A percentile compares a stretch with the other conserved stretches of the same genome.
These are phyloP conservation scores for Ciona savignyi DNA, from an alignment of 23 tunicate species.

Conservation along the genomic window DNA sequence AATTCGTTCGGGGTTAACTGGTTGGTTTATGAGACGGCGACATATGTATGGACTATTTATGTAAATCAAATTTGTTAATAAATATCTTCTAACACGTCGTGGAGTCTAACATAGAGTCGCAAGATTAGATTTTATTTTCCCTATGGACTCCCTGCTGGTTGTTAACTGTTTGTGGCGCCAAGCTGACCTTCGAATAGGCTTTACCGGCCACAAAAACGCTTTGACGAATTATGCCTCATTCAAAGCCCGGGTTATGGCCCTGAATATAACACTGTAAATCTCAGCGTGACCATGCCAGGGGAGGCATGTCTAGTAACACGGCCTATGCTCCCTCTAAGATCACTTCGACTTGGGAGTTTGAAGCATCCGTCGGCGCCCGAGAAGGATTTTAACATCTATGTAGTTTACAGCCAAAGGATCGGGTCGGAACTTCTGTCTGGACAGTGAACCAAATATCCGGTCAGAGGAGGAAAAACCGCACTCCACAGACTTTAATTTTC, in stretches of 20 bases:
- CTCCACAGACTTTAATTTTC: neutral
- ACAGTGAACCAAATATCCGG: neutral
- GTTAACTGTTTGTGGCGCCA: neutral
- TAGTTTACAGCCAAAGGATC: no score
- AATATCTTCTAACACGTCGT: neutral
- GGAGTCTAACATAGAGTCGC: neutral
- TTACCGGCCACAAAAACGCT: conserved; percentile 1
- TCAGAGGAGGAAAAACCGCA: neutral
- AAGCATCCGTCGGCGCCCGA: no score
- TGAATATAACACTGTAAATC: neutral
- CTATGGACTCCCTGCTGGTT: conserved; percentile 1
- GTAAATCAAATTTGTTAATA: neutral
- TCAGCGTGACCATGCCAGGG: neutral
- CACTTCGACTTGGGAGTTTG: neutral
- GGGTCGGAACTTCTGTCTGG: neutral
- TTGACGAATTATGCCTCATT: neutral
- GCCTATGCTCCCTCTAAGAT: neutral
- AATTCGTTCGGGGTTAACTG: neutral
- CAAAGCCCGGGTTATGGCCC: conserved; percentile 2
- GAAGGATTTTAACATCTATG: no score
- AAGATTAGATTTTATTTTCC: neutral
- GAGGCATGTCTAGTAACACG: neutral
- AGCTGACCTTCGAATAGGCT: neutral
- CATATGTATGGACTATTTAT: neutral
- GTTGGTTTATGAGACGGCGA: neutral